Base-by-base conservation (phyloP, 2,888 invertebrate genomes). In the Cheilosia vulpina region DNA sequence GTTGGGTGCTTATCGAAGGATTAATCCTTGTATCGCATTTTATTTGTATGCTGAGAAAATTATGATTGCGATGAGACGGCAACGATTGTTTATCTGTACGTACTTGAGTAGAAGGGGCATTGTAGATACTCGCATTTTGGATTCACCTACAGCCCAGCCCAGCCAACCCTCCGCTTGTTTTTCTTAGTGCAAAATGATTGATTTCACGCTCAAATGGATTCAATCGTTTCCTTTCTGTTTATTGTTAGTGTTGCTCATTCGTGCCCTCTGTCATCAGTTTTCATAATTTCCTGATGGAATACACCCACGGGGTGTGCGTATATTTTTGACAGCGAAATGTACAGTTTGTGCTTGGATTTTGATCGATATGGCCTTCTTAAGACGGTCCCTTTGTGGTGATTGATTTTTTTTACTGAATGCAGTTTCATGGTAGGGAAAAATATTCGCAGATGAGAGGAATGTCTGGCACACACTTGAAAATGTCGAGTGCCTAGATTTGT, bases 201-300 rank as follows among this genome's bases (percentile, higher is more conserved):
- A 85, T 85, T 85, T 85, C 81, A 85, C 68, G 76, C 43, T 81
- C 55, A 85, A 85, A 76, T 81, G 77, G 60, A 77, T 81, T 71
- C 80, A 80, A 85, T 80, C 79, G 69, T 79, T 72, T 73, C 21
- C 11, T 52, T 63, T 45, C 24, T 84, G 19, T 60, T 69, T 21
- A 15, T 69, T 73, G 73, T 73, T 73, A 73, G 57, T 75, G 83
- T 68, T 73, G 47, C 21, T 68, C 52, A 77, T 41, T 78, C 66
- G 68, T 75, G 73, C 69, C 73, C 69, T 69, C 68, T 84, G 84
- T 84, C 84, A 79, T 69, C 79, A 60, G 79, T 58, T 80, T 47
- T 79, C 60, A 68, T 83, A 82, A 82, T 79, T 78, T 83, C 78
- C 68, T 73, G 62, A 57, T 73, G 43, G 50, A 72, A 73, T 43